Evolutionary conservation across 2,797 vertebrate species (phyloP).

Genomic region (Sebastes jordani): DNA sequence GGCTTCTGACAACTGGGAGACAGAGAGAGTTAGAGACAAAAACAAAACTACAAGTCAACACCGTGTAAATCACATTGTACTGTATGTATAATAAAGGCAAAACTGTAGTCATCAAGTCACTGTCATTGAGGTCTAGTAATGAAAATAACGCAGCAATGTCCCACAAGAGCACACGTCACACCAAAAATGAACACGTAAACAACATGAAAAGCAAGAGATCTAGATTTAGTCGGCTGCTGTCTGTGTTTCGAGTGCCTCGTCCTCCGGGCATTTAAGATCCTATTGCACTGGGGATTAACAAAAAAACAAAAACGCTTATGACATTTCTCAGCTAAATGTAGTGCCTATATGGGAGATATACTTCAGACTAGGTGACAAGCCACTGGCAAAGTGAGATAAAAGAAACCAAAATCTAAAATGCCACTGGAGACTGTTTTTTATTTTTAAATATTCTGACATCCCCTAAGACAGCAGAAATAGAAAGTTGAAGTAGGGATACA

Average conservation of each 20-base stretch:
- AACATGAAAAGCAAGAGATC: conserved; percentile 19
- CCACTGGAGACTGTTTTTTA: conserved; percentile 9
- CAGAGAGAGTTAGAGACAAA: conserved; percentile 13
- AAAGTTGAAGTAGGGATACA: conserved; percentile 23
- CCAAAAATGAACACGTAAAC: conserved; percentile 20
- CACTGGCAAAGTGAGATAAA: conserved; percentile 56
- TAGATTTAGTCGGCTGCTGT: conserved; percentile 12
- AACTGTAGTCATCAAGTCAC: not conserved
- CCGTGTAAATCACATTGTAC: not conserved
- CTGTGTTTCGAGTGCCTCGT: conserved; percentile 14
- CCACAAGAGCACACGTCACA: not conserved
- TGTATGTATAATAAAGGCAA: not conserved
- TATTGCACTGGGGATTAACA: conserved; percentile 38
- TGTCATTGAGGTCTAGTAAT: not conserved
- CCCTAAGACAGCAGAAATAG: conserved; percentile 44
- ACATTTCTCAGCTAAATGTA: conserved; percentile 37
- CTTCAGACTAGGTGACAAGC: conserved; percentile 49
- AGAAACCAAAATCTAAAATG: conserved; percentile 44
- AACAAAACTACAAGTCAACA: not conserved
- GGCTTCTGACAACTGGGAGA: conserved; percentile 86
- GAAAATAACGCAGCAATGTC: conserved; percentile 25
- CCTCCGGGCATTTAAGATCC: conserved; percentile 16
- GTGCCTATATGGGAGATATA: conserved; percentile 8
- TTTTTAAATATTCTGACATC: conserved; percentile 31
- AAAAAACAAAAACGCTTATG: not conserved